A percentile compares a stretch with the other conserved stretches of the same genome.
These are phyloP conservation scores for Chloroclystis v-ata DNA, from an alignment of 2,888 invertebrate species.

Conservation along the genomic window DNA sequence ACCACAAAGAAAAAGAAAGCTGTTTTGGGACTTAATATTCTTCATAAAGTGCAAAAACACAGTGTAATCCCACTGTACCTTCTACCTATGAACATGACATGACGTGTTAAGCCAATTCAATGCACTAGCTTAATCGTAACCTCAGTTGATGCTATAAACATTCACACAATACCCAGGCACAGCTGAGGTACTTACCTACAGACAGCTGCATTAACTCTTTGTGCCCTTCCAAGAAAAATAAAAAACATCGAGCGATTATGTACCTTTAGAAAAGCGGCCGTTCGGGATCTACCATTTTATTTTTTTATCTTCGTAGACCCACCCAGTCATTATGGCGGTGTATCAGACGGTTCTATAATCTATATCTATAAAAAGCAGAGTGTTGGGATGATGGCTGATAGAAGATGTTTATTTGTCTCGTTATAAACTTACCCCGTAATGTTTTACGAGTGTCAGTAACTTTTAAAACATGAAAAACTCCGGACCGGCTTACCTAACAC, in stretches of 20 bases:
- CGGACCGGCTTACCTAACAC: too few relatives aligned
- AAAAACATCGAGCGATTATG: constrained; percentile 59
- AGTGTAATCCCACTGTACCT: too few relatives aligned
- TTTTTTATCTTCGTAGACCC: constrained; percentile 52
- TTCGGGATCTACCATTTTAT: constrained; percentile 40
- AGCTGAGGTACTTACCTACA: constrained; percentile 46
- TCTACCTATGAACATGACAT: too few relatives aligned
- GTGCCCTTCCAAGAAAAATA: constrained; percentile 57
- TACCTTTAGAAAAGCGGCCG: constrained; percentile 63
- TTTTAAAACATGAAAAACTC: too few relatives aligned
- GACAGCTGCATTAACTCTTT: constrained; percentile 68
- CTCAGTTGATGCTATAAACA: constrained; percentile 10
- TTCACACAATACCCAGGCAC: constrained; percentile 33
- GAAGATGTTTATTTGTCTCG: constrained; percentile 39
- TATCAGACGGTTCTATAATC: constrained; percentile 57
- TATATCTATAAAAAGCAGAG: constrained; percentile 47
- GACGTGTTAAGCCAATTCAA: not conserved
- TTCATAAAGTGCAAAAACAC: too few relatives aligned
- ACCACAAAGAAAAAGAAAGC: too few relatives aligned
- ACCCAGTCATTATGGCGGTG: constrained; percentile 56
- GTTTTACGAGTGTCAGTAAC: too few relatives aligned
- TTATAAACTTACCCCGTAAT: not conserved
- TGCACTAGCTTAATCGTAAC: not conserved
- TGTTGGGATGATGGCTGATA: constrained; percentile 37
- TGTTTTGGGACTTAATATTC: too few relatives aligned